Conservation (phyloP, 2,113 vertebrate genomes). For the Athene cunicularia region DNA sequence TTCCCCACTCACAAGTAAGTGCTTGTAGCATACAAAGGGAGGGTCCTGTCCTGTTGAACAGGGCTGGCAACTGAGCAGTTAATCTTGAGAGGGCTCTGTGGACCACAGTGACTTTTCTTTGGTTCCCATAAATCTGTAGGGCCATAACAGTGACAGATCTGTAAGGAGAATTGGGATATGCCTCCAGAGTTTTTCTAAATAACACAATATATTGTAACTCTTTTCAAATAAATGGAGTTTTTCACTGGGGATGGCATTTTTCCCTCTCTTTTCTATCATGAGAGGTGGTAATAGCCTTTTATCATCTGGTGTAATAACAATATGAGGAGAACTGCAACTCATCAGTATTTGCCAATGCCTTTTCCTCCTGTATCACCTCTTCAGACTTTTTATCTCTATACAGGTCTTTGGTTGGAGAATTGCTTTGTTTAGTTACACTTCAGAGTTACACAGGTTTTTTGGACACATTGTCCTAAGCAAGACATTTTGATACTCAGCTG, state of each 20-base stretch:
- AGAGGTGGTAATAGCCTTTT: neutral
- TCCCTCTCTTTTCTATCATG: neutral
- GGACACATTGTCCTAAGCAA: neutral
- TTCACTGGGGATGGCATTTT: neutral
- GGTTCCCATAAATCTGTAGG: neutral
- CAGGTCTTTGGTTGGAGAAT: neutral
- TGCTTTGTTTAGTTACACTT: neutral
- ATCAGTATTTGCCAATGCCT: neutral
- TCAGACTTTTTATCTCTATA: neutral
- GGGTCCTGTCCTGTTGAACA: neutral
- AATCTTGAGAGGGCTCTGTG: neutral
- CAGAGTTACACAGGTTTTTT: neutral
- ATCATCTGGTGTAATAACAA: neutral
- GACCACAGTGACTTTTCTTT: neutral
- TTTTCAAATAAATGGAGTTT: neutral
- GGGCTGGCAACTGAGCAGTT: neutral
- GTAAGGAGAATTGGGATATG: neutral
- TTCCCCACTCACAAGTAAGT: neutral
- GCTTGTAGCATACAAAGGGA: neutral
- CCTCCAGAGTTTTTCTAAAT: neutral
- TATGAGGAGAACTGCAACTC: neutral
- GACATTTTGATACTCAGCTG: neutral
- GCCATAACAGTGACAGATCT: neutral
- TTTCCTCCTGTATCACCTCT: neutral
- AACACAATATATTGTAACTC: neutral